Conservation (phyloP, 2,797 vertebrate species). For the Pantherophis alleghaniensis region DNA sequence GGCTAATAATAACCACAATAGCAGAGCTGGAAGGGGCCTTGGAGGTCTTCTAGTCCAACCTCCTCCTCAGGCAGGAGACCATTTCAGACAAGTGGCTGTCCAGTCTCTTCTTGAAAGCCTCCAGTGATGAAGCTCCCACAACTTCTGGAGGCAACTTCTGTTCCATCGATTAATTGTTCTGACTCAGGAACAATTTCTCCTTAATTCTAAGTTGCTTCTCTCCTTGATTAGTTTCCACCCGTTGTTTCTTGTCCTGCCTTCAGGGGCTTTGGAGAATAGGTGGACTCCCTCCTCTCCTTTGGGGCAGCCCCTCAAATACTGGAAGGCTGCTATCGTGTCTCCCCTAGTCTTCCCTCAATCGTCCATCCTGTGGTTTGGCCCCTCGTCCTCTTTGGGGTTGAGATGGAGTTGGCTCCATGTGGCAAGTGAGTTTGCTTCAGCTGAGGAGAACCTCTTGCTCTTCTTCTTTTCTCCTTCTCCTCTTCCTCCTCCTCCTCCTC, state of each 20-base stretch:
- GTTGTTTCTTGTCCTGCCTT: background rate
- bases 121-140: background rate
- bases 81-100: background rate
- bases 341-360: accelerated
- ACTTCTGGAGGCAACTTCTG: background rate
- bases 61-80: no score
- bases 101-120: background rate
- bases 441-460: background rate
- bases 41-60: no score
- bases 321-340: accelerated
- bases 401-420: accelerated
- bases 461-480: accelerated
- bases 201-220: background rate
- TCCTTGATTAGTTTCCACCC: background rate
- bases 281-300: background rate
- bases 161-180: background rate
- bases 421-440: background rate
- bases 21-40: no score
- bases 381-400: background rate
- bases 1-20: background rate
- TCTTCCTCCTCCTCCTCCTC: background rate
- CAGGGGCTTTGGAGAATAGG: background rate
- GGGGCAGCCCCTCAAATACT: background rate
- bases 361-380: accelerated
- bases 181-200: background rate